These are phyloP conservation scores for Hypomecis punctinalis DNA, from an alignment of 2,888 invertebrate species.

Conservation along the genomic window DNA sequence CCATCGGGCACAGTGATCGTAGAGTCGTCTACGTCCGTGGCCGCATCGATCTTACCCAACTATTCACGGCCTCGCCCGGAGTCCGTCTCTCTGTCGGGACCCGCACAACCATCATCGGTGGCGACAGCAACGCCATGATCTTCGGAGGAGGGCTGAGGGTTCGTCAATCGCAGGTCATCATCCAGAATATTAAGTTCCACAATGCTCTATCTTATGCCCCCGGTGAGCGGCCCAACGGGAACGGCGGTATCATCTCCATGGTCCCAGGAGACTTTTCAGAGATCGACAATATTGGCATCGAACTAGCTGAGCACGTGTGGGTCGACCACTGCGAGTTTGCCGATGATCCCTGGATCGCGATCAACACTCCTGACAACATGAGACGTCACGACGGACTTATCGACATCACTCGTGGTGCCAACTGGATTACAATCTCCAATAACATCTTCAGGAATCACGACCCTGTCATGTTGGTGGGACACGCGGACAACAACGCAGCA, in stretches of 20 bases:
- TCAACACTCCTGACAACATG: conserved; percentile 11
- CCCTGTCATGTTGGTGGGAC: conserved; percentile 28
- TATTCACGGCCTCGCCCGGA: conserved; percentile 28
- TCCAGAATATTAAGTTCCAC: conserved; percentile 33
- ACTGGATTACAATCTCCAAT: conserved; percentile 34
- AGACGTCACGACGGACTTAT: conserved; percentile 38
- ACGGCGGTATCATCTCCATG: conserved; percentile 32
- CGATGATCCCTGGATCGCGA: conserved; percentile 37
- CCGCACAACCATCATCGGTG: conserved; percentile 23
- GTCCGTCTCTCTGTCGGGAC: conserved; percentile 16
- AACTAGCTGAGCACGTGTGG: conserved; percentile 21
- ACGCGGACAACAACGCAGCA: conserved; percentile 22
- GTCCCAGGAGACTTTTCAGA: conserved; percentile 22
- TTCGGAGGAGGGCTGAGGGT: conserved; percentile 30
- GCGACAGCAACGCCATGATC: conserved; percentile 27
- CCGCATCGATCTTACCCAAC: conserved; percentile 30
- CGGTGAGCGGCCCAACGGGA: conserved; percentile 36
- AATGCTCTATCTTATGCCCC: conserved; percentile 34
- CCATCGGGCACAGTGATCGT: conserved; percentile 13
- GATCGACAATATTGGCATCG: conserved; percentile 29
- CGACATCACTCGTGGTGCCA: conserved; percentile 30
- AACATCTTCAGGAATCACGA: conserved; percentile 39
- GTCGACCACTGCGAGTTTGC: conserved; percentile 36
- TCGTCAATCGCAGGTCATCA: conserved; percentile 20
- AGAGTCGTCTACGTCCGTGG: conserved; percentile 32